These are phyloP conservation scores for Poeciliopsis retropinna DNA, from an alignment of 2,113 vertebrate genomes.

Conservation along the genomic window DNA sequence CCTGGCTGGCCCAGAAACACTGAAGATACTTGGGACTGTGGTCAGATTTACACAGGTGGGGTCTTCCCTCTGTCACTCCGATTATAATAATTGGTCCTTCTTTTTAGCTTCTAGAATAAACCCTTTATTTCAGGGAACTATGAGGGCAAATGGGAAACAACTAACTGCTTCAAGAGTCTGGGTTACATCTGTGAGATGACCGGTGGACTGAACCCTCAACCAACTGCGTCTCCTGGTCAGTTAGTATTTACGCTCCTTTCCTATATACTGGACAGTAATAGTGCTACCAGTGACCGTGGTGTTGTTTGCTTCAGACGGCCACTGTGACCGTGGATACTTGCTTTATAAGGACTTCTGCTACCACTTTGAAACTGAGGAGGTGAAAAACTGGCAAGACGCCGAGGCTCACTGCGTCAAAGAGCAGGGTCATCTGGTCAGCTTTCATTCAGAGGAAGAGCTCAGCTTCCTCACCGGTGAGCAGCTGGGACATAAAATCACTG, in stretches of 20 bases:
- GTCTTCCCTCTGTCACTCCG: fast-evolving
- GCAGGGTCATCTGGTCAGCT: conserved; percentile 76
- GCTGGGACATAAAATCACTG: background rate
- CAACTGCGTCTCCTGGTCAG: conserved; percentile 75
- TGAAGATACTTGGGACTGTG: conserved; percentile 76
- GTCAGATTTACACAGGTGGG: conserved; percentile 82
- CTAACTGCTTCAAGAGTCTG: conserved; percentile 80
- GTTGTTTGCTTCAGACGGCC: conserved; percentile 56
- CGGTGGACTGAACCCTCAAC: conserved; percentile 79
- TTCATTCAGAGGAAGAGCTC: conserved; percentile 68
- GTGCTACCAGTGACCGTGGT: background rate
- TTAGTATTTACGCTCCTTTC: background rate
- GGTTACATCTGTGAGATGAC: conserved; percentile 82
- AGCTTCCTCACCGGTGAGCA: conserved; percentile 78
- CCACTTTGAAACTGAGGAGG: conserved; percentile 71
- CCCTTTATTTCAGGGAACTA: conserved; percentile 73
- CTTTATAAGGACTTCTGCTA: conserved; percentile 77
- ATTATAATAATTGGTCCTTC: background rate
- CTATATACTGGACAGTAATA: background rate
- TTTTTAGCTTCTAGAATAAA: background rate
- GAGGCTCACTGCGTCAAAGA: conserved; percentile 65
- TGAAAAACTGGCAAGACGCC: conserved; percentile 75
- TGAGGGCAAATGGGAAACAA: conserved; percentile 81
- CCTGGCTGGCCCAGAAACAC: conserved; percentile 75
- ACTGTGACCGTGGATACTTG: conserved; percentile 79